Base-by-base conservation (phyloP, 2,797 vertebrate species). In the Trematomus bernacchii region DNA sequence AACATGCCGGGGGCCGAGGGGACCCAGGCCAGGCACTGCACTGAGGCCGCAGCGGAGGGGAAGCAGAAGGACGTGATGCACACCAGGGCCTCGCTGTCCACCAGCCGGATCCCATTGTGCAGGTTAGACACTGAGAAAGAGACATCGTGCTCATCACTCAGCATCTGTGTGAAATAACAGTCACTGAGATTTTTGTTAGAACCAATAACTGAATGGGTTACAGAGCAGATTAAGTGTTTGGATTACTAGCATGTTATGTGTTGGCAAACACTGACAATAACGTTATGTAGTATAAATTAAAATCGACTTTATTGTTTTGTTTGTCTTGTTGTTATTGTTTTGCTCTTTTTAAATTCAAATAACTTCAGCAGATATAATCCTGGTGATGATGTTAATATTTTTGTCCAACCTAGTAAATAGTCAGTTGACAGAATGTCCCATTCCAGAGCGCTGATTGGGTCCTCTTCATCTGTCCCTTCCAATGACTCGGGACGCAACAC, bases 1-100 rank as follows among this genome's bases (percentile, higher is more conserved):
- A 99, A 99, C 97, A 99, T 98, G 87, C 98, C 98, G 0, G 98
- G 98, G 21, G 98, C 98, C 51, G 97, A 97, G 46, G 96, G 96
- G 52, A 99, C 97, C 98, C 98, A 99, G 63, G 98, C 97, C 83
- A 99, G 91, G 85, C 98, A 99, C 66, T 98, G 98, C 15, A 99
- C 96, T 10, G 97, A 98, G 2, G 96, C 97, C 0, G 96, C 97
- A 0, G 96, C 92, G 13, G 94, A 97, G 21, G 98, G 98, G 83
- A 98, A 96, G 90, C 77, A 95, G 87, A 98, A 99, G 13, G 94
- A 93, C 0, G 96, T 98, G 83, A 99, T 96, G 77, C 97, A 98
- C 21, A 85, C 91, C 73, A 97, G 85, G 50, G 96, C 96, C 76
- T 98, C 97, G 0, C 97, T 97, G 92, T 99, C 98, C 60, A 99